Base-by-base conservation (phyloP, 2,113 vertebrate genomes). In the Carlito syrichta region DNA sequence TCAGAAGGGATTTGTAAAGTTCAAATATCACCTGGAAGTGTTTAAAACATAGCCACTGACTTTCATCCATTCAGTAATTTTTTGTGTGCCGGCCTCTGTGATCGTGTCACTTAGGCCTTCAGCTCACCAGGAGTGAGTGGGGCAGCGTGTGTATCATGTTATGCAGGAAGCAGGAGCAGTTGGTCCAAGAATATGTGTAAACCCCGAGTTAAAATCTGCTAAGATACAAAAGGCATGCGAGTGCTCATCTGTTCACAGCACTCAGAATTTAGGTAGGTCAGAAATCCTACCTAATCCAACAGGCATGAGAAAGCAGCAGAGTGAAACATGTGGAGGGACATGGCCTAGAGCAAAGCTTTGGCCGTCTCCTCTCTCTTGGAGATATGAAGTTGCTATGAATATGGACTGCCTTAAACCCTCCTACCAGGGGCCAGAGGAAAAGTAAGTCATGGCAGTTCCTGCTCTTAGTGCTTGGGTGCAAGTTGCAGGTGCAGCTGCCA, bases 261-360 rank as follows among this genome's bases (percentile, higher is more conserved):
- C 66, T 63, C 20, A 30, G 62, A 84, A 78, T 68, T 11, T 73
- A 76, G 90, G 54, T 77, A 83, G 58, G 40, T 84, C 22, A 68
- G 38, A 93, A 95, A 86, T 63, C n/a, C 48, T 38, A 52, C n/a
- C n/a, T n/a, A 95, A 27, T 40, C 71, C 63, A 88, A 22, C 52
- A 71, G 48, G 32, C 22, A 6, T 56, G 63, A 68, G 43, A 88
- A 92, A 89, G 40, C 35, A 73, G 71, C 54, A 91, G 56, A 91
- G 50, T 48, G 38, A 78, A 27, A 22, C 30, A 43, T 20, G 9
- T 69, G 43, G 87, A 60, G 27, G 12, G 27, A 82, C 27, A 32
- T 81, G 23, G 58, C 56, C 60, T 86, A 71, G 52, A 96, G 86
- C 86, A 93, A 83, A 76, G 20, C n/a, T 82, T 92, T 62, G 76